Base-by-base conservation (phyloP, 2,113 vertebrate genomes). In the Percopsis transmontana region DNA sequence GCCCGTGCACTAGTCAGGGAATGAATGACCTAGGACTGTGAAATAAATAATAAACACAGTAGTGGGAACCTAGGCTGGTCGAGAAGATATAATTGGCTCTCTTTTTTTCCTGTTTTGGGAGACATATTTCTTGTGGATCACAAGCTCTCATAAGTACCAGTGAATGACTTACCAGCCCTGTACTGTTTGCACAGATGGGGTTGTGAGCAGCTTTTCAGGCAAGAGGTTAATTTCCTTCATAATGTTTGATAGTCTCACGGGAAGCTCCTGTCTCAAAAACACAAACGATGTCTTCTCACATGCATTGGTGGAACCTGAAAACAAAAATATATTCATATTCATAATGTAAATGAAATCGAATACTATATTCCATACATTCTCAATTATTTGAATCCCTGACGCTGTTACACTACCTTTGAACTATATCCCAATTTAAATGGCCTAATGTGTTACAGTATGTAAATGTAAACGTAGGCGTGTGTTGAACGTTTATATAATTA, bases 171-270 rank as follows among this genome's bases (percentile, higher is more conserved):
- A 98, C 97, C 97, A 98, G 90, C 96, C 93, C 80, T 97, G 96
- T 15, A 98, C 95, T 83, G 93, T 93, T 54, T 94, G 93, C 74
- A 98, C 97, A 0, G 97, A 97, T 1, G 94, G 93, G 0, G 97
- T 98, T 42, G 87, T 87, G 66, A 97, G 91, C 64, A 97, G 91
- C 11, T 91, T 91, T 85, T 95, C 93, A 0, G 97, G 97, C 64
- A 98, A 82, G 45, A 98, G 86, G 76, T 97, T 98, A 58, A 98
- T 98, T 76, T 98, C 97, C 70, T 98, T 98, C 97, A 98, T 98
- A 70, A 98, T 98, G 91, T 98, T 98, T 71, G 95, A 95, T 5
- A 98, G 90, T 20, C 97, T 92, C 1, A 98, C 97, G 0, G 96
- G 97, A 44, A 98, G 91, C 81, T 98, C 97, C 89, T 98, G 97